Conservation (phyloP, 2,113 vertebrate genomes). For the Sitta europaea region DNA sequence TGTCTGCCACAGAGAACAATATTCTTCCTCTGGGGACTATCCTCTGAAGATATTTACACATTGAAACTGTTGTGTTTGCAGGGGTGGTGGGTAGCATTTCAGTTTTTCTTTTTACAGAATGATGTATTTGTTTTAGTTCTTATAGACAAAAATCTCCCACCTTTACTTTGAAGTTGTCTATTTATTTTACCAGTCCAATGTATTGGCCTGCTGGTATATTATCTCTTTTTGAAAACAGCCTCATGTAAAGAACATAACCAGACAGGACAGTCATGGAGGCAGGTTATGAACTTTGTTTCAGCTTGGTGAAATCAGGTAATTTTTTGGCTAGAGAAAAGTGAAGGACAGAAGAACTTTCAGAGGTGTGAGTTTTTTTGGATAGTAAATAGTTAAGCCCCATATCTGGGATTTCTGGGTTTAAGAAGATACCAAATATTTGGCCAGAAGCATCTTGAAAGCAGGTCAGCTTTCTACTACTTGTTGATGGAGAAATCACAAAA, state of each 20-base stretch:
- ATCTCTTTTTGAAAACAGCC: not conserved
- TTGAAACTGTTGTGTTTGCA: not conserved
- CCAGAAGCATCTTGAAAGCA: not conserved
- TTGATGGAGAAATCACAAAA: not conserved
- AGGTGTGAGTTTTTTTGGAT: not conserved
- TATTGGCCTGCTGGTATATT: not conserved
- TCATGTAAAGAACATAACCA: not conserved
- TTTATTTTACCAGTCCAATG: not conserved
- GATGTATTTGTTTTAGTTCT: not conserved
- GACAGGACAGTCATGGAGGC: not conserved
- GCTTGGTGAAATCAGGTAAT: not conserved
- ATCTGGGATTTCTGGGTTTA: not conserved
- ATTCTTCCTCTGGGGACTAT: not conserved
- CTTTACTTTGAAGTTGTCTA: not conserved
- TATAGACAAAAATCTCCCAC: rapidly evolving
- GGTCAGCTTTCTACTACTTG: not conserved
- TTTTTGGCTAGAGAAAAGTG: not conserved
- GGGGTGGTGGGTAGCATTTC: not conserved
- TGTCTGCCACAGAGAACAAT: not conserved
- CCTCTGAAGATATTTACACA: not conserved
- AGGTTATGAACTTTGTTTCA: not conserved
- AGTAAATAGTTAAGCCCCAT: not conserved
- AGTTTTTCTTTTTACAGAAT: not conserved
- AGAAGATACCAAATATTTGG: not conserved
- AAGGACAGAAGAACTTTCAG: not conserved